Base-by-base conservation (phyloP, 2,113 vertebrate species). In the Asarcornis scutulata region DNA sequence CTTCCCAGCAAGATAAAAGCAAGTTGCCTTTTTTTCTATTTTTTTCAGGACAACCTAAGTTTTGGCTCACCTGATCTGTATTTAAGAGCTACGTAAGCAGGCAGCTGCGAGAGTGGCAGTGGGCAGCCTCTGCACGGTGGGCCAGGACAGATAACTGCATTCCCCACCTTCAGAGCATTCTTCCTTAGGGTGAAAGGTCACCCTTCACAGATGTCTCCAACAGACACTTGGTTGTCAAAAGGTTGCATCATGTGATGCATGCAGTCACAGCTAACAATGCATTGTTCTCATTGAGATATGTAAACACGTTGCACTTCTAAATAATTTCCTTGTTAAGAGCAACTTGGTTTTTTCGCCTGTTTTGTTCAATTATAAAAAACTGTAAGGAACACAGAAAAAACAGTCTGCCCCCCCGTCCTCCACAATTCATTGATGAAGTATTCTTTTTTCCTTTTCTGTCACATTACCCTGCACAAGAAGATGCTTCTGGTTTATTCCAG, bases 151-250 rank as follows among this genome's bases (percentile, higher is more conserved):
- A 98, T 96, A 98, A 97, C 34, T 16, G 92, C 97, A 98, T 98
- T 98, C 98, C 97, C 95, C 98, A 98, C 98, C 98, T 98, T 99
- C 98, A 98, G 97, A 98, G 97, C 98, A 98, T 99, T 99, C 98
- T 99, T 99, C 98, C 97, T 94, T 92, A 96, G 98, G 98, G 99
- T 97, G 98, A 96, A 97, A 98, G 98, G 98, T 99, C 98, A 98
- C 95, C 97, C 98, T 98, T 98, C 98, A 98, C 98, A 99, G 98
- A 98, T 98, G 96, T 98, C 98, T 98, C 98, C 98, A 98, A 98
- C 98, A 99, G 98, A 99, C 98, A 98, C 98, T 97, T 94, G 38
- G 97, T 98, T 99, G 99, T 99, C 98, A 98, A 98, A 98, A 98
- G 98, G 98, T 96, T 98, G 97, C 97, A 98, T 98, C 98, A 98